A percentile compares a stretch with the other conserved stretches of the same genome.
These are phyloP conservation scores for Acleris literana DNA, from an alignment of 2,888 invertebrate genomes.

Conservation along the genomic window DNA sequence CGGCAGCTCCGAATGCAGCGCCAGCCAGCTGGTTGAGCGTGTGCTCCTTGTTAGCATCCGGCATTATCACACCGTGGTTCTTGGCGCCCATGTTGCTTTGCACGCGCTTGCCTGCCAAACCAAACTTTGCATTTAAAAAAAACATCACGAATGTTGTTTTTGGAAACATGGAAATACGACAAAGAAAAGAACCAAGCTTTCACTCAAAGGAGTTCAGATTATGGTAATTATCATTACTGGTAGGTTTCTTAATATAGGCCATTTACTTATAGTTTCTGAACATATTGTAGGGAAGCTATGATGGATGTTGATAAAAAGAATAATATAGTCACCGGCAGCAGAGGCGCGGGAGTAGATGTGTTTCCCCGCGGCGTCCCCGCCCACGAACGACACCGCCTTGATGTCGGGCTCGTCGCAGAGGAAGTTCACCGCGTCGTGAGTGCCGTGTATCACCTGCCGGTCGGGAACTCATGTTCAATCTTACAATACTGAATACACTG, in stretches of 20 bases:
- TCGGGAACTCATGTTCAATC: too few species aligned
- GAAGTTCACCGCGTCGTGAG: constrained; percentile 97
- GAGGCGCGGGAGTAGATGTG: constrained; percentile 97
- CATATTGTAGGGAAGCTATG: too few species aligned
- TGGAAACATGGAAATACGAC: not conserved
- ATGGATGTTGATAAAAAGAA: too few species aligned
- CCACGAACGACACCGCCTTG: constrained; percentile 98
- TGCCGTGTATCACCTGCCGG: constrained; percentile 94
- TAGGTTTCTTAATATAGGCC: too few species aligned
- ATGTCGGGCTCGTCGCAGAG: constrained; percentile 98
- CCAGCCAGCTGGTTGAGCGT: constrained; percentile 96
- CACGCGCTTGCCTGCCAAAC: constrained; percentile 88
- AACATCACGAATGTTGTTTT: too few species aligned
- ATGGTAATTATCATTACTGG: too few species aligned
- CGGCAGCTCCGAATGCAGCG: constrained; percentile 99
- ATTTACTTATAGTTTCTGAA: too few species aligned
- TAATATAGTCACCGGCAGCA: constrained; percentile 85
- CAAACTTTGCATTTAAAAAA: not conserved
- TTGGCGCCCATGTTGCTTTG: constrained; percentile 99
- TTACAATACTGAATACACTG: not conserved
- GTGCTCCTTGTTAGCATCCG: constrained; percentile 98
- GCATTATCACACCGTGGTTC: constrained; percentile 98
- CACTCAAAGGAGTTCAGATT: too few species aligned
- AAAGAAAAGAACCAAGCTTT: too few species aligned
- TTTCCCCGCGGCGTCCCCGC: constrained; percentile 97